Evolutionary conservation across 1,140 invertebrate genomes (phyloP), one percentile per base, ranked within the genome.

Genomic region (Aphaenogaster ashmeadi): DNA sequence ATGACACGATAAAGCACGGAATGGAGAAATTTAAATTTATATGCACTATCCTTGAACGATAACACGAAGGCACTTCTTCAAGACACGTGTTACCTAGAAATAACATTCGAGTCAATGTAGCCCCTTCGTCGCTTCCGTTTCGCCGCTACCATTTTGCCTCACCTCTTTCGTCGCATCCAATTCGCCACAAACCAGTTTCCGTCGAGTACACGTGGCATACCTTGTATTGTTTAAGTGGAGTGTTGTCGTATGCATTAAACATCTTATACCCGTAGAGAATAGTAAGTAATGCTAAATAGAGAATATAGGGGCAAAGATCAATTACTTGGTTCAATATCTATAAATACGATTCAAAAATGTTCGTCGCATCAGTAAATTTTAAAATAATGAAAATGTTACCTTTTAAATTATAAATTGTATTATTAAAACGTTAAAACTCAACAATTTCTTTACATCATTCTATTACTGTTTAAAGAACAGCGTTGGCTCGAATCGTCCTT

Each of bases 161-260:
- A 72, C 52, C 79, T 83, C 79, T 72, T 72, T 83, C 36, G 69
- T 47, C 38, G 15, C 15, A 60, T 83, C 80, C 67, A 83, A 83
- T 83, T 83, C 41, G 27, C 67, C 15, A 7, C 50, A 44, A 72
- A 83, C 21, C 67, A 47, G 41, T 83, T 83, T 71, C 38, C 52
- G 38, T 47, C 38, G 21, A 27, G 3, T 44, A 13, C 79, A 56
- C 38, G 67, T 56, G 27, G 33, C 33, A 72, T 81, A 72, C 52
- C 50, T 54, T 44, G 79, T 74, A 83, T 74, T 83, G 27, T 66
- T 79, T 47, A 50, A 79, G n/a, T 66, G 3, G 11, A 66, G 60
- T 52, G 44, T 83, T 69, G 52, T 60, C 52, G 38, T 83, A 83
- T 83, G 52, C 80, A 83, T 83, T 74, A 83, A 83, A 83, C 67